phyloP scores from a whole-genome alignment of 2,797 vertebrate genomes.

The Varecia variegata region DNA sequence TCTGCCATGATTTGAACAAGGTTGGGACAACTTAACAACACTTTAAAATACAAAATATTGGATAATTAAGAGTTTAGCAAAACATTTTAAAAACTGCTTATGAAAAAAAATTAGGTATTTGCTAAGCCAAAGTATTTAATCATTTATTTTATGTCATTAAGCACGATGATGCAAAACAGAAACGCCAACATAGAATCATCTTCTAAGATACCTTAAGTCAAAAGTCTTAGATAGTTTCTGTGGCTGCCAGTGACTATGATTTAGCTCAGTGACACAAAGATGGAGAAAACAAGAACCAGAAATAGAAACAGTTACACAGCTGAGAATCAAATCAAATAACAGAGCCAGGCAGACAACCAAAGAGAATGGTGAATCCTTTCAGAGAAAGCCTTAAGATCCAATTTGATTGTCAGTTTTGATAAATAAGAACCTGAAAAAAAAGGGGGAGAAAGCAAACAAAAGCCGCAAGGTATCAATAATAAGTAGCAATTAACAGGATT shows the following conservation, averaged over 20 bases:
- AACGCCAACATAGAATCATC: neutral
- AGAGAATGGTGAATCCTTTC: constrained; percentile 37
- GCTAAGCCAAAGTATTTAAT: constrained; percentile 44
- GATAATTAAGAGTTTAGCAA: neutral
- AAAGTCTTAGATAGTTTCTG: constrained; percentile 48
- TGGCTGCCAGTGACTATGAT: constrained; percentile 56
- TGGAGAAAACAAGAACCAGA: constrained; percentile 64
- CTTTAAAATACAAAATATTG: neutral
- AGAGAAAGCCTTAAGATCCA: constrained; percentile 16
- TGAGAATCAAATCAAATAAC: constrained; percentile 40
- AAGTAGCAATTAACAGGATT: neutral
- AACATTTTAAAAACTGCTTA: constrained; percentile 1
- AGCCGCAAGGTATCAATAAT: neutral
- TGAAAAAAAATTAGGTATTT: neutral
- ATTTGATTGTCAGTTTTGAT: neutral
- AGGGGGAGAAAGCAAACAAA: constrained; percentile 7
- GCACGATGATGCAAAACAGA: constrained; percentile 55
- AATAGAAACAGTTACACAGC: constrained; percentile 37
- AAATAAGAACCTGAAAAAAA: constrained; percentile 30
- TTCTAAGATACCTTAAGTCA: constrained; percentile 43
- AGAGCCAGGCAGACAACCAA: constrained; percentile 14
- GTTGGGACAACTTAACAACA: neutral
- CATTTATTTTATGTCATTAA: neutral
- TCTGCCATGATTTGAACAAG: neutral
- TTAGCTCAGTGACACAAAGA: constrained; percentile 41